phyloP scores from a whole-genome alignment of 2,797 vertebrate genomes.

The Cottoperca gobio region DNA sequence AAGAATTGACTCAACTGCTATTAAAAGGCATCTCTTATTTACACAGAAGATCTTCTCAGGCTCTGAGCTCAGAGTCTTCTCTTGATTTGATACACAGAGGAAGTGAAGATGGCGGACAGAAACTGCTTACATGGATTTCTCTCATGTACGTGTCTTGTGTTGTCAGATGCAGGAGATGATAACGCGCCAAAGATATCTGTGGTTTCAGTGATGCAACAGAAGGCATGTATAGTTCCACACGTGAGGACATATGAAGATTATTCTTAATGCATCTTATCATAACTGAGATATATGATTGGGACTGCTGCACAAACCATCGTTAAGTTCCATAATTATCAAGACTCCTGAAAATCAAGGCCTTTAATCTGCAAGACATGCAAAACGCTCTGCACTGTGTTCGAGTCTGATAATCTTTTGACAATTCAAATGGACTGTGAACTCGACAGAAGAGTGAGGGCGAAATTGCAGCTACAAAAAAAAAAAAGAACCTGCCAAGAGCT shows the following conservation, averaged over 20 bases:
- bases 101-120: not conserved
- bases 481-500: constrained; percentile 16
- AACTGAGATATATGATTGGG: not conserved
- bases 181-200: not conserved
- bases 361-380: not conserved
- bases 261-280: not conserved
- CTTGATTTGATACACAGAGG: not conserved
- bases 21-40: not conserved
- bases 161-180: constrained; percentile 6
- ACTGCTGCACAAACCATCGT: not conserved
- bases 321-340: not conserved
- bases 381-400: constrained; percentile 2
- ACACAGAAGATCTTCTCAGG: not conserved
- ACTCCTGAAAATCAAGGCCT: not conserved
- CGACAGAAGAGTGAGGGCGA: constrained; percentile 10
- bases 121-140: not conserved
- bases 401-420: constrained; percentile 8
- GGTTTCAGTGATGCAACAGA: not conserved
- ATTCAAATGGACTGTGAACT: constrained; percentile 17
- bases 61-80: not conserved
- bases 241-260: not conserved
- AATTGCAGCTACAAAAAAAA: constrained; percentile 4
- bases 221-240: not conserved
- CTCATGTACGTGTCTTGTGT: not conserved
- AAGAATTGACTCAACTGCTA: not conserved